A percentile compares a stretch with the other conserved stretches of the same genome.
Evolutionary conservation across 1,140 invertebrate genomes (phyloP).

Genomic region (Batillaria attramentaria): DNA sequence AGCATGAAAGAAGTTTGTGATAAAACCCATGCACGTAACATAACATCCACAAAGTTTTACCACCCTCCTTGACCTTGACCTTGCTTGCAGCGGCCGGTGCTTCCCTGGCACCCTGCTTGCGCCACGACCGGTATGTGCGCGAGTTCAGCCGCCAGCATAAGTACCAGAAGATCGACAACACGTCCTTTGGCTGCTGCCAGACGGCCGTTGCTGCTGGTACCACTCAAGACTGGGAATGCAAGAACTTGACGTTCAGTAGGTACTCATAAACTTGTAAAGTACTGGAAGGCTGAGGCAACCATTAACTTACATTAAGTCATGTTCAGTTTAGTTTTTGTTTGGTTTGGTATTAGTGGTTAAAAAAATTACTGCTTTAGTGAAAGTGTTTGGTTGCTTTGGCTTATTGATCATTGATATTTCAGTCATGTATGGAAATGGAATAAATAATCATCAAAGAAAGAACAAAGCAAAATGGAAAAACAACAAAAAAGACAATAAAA

Average conservation of each 20-base stretch:
- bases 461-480: too few relatives aligned
- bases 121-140: slow-evolving; percentile 45
- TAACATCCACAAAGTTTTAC: not conserved
- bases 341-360: too few relatives aligned
- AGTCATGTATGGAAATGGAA: too few relatives aligned
- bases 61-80: too few relatives aligned
- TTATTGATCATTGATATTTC: too few relatives aligned
- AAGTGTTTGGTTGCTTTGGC: too few relatives aligned
- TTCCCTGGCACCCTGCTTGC: slow-evolving; percentile 57
- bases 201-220: slow-evolving; percentile 61
- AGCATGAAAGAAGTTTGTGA: not conserved
- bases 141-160: slow-evolving; percentile 32
- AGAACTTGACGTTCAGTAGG: slow-evolving; percentile 36
- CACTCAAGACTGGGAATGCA: slow-evolving; percentile 56
- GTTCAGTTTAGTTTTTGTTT: too few relatives aligned
- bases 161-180: slow-evolving; percentile 39
- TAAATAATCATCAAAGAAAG: too few relatives aligned
- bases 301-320: not conserved
- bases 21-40: not conserved
- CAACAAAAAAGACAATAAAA: too few relatives aligned
- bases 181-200: slow-evolving; percentile 61
- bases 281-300: not conserved
- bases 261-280: not conserved
- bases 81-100: slow-evolving; percentile 54
- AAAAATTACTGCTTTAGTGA: too few relatives aligned